Conservation (phyloP, 1,140 invertebrate species). For the Hypsibius dujardini region DNA sequence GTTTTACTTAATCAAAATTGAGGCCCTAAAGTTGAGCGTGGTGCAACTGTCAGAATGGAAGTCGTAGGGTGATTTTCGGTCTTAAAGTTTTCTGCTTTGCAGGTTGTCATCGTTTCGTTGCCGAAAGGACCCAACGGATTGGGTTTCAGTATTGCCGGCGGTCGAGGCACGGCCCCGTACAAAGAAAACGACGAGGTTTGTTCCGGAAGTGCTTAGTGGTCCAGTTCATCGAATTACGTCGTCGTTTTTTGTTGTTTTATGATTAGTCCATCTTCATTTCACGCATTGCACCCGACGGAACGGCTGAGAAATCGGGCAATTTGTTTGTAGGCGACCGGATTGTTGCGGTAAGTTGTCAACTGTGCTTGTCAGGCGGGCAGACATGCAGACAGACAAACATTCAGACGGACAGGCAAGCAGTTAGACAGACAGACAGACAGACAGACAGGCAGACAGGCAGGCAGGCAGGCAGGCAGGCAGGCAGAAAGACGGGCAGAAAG, state of each 20-base stretch:
- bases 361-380: background rate
- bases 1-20: too few relatives aligned
- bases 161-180: slow-evolving; percentile 68
- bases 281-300: slow-evolving; percentile 71
- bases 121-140: slow-evolving; percentile 44
- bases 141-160: slow-evolving; percentile 85
- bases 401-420: too few relatives aligned
- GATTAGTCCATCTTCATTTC: slow-evolving; percentile 74
- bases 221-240: background rate
- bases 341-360: slow-evolving; percentile 49
- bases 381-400: too few relatives aligned
- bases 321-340: slow-evolving; percentile 77
- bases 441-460: too few relatives aligned
- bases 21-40: too few relatives aligned
- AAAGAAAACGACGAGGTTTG: slow-evolving; percentile 46
- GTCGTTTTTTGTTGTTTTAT: slow-evolving; percentile 18
- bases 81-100: background rate
- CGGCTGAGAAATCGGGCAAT: slow-evolving; percentile 77
- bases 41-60: too few relatives aligned
- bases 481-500: too few relatives aligned
- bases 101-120: background rate
- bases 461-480: too few relatives aligned
- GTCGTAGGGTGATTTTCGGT: background rate
- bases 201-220: slow-evolving; percentile 21
- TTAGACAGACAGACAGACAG: too few relatives aligned